Conservation (phyloP, 1,140 invertebrate species). For the Drosophila ananassae region DNA sequence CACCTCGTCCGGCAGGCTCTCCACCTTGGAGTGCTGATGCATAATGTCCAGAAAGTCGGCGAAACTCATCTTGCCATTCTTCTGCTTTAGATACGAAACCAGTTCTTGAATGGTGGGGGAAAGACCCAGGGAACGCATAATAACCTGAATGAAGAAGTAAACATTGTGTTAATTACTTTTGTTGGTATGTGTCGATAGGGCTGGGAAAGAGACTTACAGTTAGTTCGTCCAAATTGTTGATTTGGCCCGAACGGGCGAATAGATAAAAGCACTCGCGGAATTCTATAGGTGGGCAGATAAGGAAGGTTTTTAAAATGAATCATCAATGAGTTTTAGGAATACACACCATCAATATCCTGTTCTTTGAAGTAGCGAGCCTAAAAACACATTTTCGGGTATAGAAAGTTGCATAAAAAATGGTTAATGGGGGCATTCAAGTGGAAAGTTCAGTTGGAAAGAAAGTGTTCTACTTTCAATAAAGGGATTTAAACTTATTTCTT, state of each 20-base stretch:
- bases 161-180: background rate
- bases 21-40: conserved; percentile 94
- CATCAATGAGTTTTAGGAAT: conserved; percentile 28
- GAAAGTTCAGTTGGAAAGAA: conserved; percentile 58
- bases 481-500: rapidly evolving
- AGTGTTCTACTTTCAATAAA: background rate
- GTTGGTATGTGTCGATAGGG: background rate
- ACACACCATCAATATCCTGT: conserved; percentile 92
- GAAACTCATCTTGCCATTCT: conserved; percentile 96
- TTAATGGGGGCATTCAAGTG: conserved; percentile 49
- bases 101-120: conserved; percentile 96
- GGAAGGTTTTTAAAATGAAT: conserved; percentile 52
- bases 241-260: conserved; percentile 94
- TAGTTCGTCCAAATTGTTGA: conserved; percentile 94
- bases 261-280: conserved; percentile 97
- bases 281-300: conserved; percentile 86
- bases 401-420: conserved; percentile 47
- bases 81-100: conserved; percentile 92
- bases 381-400: conserved; percentile 12
- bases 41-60: conserved; percentile 97
- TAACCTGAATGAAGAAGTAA: conserved; percentile 42
- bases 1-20: conserved; percentile 95
- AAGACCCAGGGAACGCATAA: conserved; percentile 96
- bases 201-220: conserved; percentile 87
- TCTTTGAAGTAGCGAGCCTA: conserved; percentile 93